Percentiles rank a stretch among this genome's conserved stretches.
These are phyloP conservation scores for Diglossa cyanea DNA, from an alignment of 2,797 vertebrate species.

Conservation along the genomic window DNA sequence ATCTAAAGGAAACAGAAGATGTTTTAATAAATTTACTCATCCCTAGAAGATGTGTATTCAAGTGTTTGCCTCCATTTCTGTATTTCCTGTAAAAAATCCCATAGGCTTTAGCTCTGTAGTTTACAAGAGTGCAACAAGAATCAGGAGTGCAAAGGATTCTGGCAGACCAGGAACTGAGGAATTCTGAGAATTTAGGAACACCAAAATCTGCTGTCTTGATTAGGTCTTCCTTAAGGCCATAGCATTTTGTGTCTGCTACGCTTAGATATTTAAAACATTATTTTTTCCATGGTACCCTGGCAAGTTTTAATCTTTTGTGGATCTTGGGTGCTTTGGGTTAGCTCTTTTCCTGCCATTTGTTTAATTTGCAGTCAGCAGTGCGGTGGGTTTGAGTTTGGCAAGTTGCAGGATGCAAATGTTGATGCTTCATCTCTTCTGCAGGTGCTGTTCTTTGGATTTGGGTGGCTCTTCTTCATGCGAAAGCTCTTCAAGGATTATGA, in stretches of 20 bases:
- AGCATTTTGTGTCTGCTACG: not conserved
- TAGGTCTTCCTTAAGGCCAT: fast-evolving
- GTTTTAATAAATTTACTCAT: not conserved
- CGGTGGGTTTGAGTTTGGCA: not conserved
- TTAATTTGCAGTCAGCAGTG: not conserved
- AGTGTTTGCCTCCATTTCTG: not conserved
- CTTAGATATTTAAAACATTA: not conserved
- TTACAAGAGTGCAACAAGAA: not conserved
- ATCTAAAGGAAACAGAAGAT: not conserved
- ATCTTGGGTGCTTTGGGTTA: not conserved
- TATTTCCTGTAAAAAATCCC: not conserved
- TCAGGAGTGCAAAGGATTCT: not conserved
- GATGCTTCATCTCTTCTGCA: conserved; percentile 57
- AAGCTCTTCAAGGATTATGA: conserved; percentile 98
- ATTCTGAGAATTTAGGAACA: not conserved
- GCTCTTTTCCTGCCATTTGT: not conserved
- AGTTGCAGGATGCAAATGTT: not conserved
- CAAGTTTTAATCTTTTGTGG: not conserved
- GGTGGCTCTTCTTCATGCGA: conserved; percentile 98
- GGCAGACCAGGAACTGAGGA: not conserved
- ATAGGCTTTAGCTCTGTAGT: not conserved
- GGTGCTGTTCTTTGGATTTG: conserved; percentile 97
- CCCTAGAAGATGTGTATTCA: not conserved
- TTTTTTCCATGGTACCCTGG: fast-evolving
- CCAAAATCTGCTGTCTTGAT: not conserved